phyloP scores from a whole-genome alignment of 2,113 vertebrate genomes.

The Uropsilus gracilis region DNA sequence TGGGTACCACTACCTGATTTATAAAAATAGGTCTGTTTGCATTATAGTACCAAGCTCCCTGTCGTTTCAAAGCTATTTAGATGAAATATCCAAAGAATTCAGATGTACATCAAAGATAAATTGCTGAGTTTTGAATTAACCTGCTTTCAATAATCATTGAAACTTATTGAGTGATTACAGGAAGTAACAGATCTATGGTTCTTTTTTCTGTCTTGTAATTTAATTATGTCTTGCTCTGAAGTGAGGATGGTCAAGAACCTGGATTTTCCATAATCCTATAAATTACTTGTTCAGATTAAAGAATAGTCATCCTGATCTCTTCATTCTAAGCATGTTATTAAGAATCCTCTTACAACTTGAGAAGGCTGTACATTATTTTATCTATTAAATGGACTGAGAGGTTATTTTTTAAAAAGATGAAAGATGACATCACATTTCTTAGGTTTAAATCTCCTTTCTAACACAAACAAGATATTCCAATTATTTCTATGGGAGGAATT shows the following conservation, averaged over 20 bases:
- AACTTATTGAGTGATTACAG: conserved; percentile 80
- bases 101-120: conserved; percentile 76
- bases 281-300: conserved; percentile 71
- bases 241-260: conserved; percentile 61
- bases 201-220: conserved; percentile 65
- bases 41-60: conserved; percentile 68
- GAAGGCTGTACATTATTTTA: conserved; percentile 41
- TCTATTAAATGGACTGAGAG: conserved; percentile 24
- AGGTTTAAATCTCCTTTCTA: neutral
- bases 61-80: conserved; percentile 81
- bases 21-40: conserved; percentile 79
- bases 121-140: conserved; percentile 73
- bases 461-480: conserved; percentile 50
- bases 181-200: conserved; percentile 62
- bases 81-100: conserved; percentile 76
- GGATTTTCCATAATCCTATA: conserved; percentile 69
- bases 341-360: conserved; percentile 62
- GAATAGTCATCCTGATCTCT: conserved; percentile 52
- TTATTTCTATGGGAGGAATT: neutral
- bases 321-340: conserved; percentile 58
- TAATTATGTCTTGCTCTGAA: conserved; percentile 75
- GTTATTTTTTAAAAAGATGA: neutral
- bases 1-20: conserved; percentile 71
- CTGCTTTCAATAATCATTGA: conserved; percentile 79
- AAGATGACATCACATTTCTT: neutral